These are phyloP conservation scores for Cantharis rufa DNA, from an alignment of 2,888 invertebrate species.

Conservation along the genomic window DNA sequence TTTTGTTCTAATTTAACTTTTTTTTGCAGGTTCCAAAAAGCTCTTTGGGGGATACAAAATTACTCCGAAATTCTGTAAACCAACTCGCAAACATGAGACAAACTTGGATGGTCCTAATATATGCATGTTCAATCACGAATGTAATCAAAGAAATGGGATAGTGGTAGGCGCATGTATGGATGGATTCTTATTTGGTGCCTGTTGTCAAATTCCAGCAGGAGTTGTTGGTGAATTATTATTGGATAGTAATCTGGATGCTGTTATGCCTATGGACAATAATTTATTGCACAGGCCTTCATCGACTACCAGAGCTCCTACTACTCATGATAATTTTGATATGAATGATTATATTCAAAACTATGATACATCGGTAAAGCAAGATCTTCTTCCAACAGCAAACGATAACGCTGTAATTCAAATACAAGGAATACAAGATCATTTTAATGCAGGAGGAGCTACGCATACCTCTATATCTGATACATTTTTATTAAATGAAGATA, in stretches of 20 bases:
- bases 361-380: neutral
- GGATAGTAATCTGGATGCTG: conserved; percentile 36
- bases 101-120: conserved; percentile 73
- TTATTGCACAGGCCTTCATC: conserved; percentile 12
- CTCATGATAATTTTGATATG: neutral
- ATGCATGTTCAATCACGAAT: conserved; percentile 94
- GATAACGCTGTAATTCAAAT: conserved; percentile 51
- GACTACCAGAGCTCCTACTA: conserved; percentile 27
- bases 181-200: conserved; percentile 89
- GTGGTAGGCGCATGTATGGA: conserved; percentile 92
- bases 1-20: neutral
- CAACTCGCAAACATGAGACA: conserved; percentile 65
- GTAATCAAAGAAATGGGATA: conserved; percentile 75
- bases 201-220: conserved; percentile 74
- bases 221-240: conserved; percentile 49
- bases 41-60: conserved; percentile 86
- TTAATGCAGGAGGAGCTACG: conserved; percentile 49
- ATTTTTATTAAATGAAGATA: conserved; percentile 62
- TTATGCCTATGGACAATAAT: conserved; percentile 39
- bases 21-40: conserved; percentile 63
- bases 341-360: neutral
- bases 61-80: conserved; percentile 79
- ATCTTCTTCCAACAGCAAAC: conserved; percentile 49
- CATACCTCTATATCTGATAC: conserved; percentile 62
- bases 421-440: conserved; percentile 39